These are phyloP conservation scores for Dolichoris vasculosae DNA, from an alignment of 1,140 invertebrate genomes.

Conservation along the genomic window DNA sequence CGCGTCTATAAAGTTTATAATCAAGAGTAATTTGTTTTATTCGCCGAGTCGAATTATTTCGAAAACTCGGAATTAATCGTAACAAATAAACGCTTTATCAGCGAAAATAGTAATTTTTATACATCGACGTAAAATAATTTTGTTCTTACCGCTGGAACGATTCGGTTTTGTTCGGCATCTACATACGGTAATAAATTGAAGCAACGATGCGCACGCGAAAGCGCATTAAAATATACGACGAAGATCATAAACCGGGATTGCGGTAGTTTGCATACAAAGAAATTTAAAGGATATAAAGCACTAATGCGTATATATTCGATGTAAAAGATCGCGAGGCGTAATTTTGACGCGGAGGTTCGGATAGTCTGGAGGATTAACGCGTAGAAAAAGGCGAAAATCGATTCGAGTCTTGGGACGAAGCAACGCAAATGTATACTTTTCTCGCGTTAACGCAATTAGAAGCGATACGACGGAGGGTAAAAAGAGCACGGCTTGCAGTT, in stretches of 20 bases:
- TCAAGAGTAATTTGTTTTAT: too few relatives aligned
- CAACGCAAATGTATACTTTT: conserved; percentile 40
- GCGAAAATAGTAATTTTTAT: too few relatives aligned
- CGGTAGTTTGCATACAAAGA: too few relatives aligned
- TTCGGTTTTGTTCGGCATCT: not conserved
- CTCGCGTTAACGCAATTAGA: conserved; percentile 46
- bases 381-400: conserved; percentile 1
- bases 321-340: not conserved
- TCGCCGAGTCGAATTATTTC: too few relatives aligned
- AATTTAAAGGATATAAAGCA: too few relatives aligned
- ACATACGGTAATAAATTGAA: not conserved
- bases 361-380: not conserved
- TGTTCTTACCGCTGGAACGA: too few relatives aligned
- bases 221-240: not conserved
- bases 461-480: conserved; percentile 36
- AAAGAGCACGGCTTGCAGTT: conserved; percentile 14
- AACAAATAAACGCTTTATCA: too few relatives aligned
- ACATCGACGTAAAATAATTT: too few relatives aligned
- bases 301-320: not conserved
- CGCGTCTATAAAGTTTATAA: too few relatives aligned
- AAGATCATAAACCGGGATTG: not conserved
- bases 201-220: not conserved
- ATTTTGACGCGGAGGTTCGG: not conserved
- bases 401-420: conserved; percentile 25
- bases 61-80: too few relatives aligned